These are phyloP conservation scores for Trachelipus rathkii DNA, from an alignment of 1,140 invertebrate genomes.

Conservation along the genomic window DNA sequence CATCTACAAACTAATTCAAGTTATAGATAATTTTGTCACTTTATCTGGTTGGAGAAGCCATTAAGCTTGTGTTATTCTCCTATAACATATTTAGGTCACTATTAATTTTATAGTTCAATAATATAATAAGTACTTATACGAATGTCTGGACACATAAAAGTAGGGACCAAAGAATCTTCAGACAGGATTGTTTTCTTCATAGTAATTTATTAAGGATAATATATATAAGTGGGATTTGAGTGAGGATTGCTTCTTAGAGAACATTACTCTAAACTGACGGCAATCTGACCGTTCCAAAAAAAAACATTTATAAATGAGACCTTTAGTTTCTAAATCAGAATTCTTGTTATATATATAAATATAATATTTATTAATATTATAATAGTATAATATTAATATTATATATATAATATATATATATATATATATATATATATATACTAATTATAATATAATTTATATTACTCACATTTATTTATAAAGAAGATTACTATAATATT, in stretches of 20 bases:
- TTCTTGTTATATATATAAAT: not conserved
- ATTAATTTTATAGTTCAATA: too few relatives aligned
- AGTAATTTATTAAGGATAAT: constrained; percentile 35
- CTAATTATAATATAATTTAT: too few relatives aligned
- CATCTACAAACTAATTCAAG: constrained; percentile 27
- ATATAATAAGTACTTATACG: constrained; percentile 34
- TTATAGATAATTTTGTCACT: constrained; percentile 34
- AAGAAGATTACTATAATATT: too few relatives aligned
- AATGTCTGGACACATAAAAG: constrained; percentile 25
- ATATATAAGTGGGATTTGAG: too few relatives aligned
- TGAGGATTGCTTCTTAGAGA: constrained; percentile 39
- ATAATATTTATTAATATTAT: too few relatives aligned
- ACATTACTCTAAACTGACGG: constrained; percentile 43
- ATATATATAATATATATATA: constrained; percentile 21
- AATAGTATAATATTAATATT: too few relatives aligned
- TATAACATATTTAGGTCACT: constrained; percentile 34
- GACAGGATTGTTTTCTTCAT: constrained; percentile 37
- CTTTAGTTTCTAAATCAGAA: constrained; percentile 3
- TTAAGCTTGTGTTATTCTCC: constrained; percentile 35
- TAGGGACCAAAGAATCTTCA: constrained; percentile 35
- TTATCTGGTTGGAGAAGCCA: constrained; percentile 28
- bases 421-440: constrained; percentile 5
- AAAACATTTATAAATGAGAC: constrained; percentile 21
- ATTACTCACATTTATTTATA: too few relatives aligned
- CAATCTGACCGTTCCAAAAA: constrained; percentile 26